A percentile compares a stretch with the other conserved stretches of the same genome.
Conservation (phyloP, 2,797 vertebrate species). For the Halcyon leucocephala region DNA sequence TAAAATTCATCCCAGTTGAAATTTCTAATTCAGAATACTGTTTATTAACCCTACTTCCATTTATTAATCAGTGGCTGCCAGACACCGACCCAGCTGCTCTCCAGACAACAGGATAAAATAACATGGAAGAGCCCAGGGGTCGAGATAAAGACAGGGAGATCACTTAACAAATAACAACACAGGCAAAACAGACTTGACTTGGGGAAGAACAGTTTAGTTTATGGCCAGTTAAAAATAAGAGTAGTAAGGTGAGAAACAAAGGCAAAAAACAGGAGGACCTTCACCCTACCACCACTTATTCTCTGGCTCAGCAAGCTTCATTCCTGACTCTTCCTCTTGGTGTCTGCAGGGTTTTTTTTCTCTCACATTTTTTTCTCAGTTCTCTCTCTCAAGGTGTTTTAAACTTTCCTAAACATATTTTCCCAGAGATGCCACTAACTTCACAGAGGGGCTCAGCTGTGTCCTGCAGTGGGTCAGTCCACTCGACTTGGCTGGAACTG, state of each 20-base stretch:
- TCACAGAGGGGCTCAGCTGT: not conserved
- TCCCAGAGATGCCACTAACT: not conserved
- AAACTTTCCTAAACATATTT: not conserved
- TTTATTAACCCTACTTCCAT: not conserved
- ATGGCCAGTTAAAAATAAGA: not conserved
- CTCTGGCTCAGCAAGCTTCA: not conserved
- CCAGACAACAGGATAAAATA: not conserved
- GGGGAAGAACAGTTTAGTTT: not conserved
- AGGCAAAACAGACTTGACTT: not conserved
- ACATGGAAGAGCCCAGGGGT: accelerated
- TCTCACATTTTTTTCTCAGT: not conserved
- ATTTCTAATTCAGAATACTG: not conserved
- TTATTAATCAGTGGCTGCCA: not conserved
- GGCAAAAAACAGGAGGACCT: not conserved
- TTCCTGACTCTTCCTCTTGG: not conserved
- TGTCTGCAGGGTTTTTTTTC: not conserved
- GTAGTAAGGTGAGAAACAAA: not conserved
- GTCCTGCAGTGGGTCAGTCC: no score
- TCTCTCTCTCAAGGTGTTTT: not conserved
- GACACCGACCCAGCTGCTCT: accelerated
- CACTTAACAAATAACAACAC: not conserved
- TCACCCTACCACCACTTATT: not conserved
- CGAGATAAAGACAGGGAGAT: not conserved
- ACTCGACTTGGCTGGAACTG: not conserved
- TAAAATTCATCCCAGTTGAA: not conserved